Evolutionary conservation across 2,797 vertebrate genomes (phyloP).

Genomic region (Rhinichthys osculus): DNA sequence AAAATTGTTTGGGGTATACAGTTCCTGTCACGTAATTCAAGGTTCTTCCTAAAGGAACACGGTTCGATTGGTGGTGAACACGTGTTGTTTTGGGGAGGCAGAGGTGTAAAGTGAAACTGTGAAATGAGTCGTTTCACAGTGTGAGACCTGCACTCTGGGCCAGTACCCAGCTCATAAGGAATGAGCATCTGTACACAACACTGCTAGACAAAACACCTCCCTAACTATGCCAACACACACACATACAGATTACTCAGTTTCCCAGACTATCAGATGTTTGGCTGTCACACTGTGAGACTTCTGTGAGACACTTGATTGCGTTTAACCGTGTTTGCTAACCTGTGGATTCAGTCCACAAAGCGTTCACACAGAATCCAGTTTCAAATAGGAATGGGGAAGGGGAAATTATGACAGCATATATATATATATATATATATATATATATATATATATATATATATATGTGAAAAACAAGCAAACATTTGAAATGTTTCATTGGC

Average conservation of each 20-base stretch:
- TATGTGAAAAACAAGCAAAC: background rate
- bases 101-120: constrained; percentile 39
- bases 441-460: background rate
- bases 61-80: background rate
- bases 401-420: background rate
- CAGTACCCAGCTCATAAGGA: constrained; percentile 34
- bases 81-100: constrained; percentile 30
- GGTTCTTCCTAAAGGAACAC: background rate
- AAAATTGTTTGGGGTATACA: too few relatives aligned
- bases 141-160: constrained; percentile 5
- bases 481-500: background rate
- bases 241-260: constrained; percentile 29
- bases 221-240: constrained; percentile 12
- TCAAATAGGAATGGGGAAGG: background rate
- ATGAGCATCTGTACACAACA: constrained; percentile 56
- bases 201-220: constrained; percentile 64
- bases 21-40: background rate
- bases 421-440: background rate
- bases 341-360: background rate
- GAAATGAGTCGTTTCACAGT: background rate
- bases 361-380: constrained; percentile 2
- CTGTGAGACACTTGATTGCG: background rate
- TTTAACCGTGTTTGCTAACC: background rate
- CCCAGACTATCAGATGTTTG: constrained; percentile 26
- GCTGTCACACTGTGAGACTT: background rate